Conservation (phyloP, 1,140 invertebrate genomes). For the Aphaenogaster rudis region DNA sequence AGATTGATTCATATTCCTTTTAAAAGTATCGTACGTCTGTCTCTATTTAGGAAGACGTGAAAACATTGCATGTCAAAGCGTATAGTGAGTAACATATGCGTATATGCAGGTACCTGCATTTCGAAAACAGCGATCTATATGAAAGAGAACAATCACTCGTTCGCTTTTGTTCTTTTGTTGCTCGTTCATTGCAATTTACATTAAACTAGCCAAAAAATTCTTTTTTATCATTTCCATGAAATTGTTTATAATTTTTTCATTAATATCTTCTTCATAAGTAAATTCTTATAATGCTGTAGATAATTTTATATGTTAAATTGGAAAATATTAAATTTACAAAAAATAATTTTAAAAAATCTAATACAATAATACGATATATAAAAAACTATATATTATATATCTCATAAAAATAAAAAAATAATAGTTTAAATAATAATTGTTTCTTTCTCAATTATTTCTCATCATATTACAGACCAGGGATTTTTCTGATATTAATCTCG, state of each 20-base stretch:
- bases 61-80: not conserved
- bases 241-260: not conserved
- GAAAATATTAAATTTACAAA: not conserved
- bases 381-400: not conserved
- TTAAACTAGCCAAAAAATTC: not conserved
- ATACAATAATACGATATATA: not conserved
- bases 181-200: not conserved
- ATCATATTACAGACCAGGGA: not conserved
- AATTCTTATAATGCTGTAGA: not conserved
- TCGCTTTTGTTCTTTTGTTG: slow-evolving; percentile 18
- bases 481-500: not conserved
- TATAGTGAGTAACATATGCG: not conserved
- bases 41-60: not conserved
- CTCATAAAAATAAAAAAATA: not conserved
- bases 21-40: not conserved
- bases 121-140: not conserved
- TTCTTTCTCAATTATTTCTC: not conserved
- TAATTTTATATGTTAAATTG: not conserved
- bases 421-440: not conserved
- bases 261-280: not conserved
- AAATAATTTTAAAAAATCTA: not conserved
- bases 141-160: not conserved
- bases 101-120: slow-evolving; percentile 35
- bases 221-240: not conserved
- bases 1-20: not conserved